Base-by-base conservation (phyloP, 2,797 vertebrate species). In the Urophycis tenuis region DNA sequence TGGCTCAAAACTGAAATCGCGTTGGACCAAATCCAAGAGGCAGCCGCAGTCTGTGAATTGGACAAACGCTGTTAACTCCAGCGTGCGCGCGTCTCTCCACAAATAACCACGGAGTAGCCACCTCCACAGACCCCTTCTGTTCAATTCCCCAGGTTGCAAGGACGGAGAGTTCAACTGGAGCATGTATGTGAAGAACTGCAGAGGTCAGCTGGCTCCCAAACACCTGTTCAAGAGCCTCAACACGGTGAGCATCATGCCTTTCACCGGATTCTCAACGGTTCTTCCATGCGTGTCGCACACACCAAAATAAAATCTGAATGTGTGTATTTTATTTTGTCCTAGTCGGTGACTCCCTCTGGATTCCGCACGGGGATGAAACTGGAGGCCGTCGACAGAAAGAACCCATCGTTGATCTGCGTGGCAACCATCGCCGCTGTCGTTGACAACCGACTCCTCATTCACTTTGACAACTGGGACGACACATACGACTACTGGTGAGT, bases 401-500 rank as follows among this genome's bases (percentile, higher is more conserved):
- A 94, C 83, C 92, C 93, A 0, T 89, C 89, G 0, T 84, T 93
- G 77, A 92, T 93, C 79, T 94, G 93, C 32, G 94, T 94, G 29
- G 93, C 94, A 49, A 93, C 93, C 71, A 94, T 94, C 25, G 83
- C 91, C 12, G 93, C 92, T 12, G 93, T 92, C 0, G 94, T 94
- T 3, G 94, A 95, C 87, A 95, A 94, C 85, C 89, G 93, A 1
- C 89, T 95, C 74, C 94, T 95, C 74, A 92, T 95, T 85, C 94
- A 95, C 81, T 94, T 95, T 82, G 94, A 95, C 88, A 93, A 93
- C 91, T 93, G 93, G 92, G 94, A 95, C 30, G 93, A 94, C 82
- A 90, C 91, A 0, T 94, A 94, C 64, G 94, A 95, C 89, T 95
- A 94, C 79, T 95, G 94, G 94, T 94, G 84, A 87, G 89, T 76